These are phyloP conservation scores for Chironomus tentans DNA, from an alignment of 2,888 invertebrate species.

Conservation along the genomic window DNA sequence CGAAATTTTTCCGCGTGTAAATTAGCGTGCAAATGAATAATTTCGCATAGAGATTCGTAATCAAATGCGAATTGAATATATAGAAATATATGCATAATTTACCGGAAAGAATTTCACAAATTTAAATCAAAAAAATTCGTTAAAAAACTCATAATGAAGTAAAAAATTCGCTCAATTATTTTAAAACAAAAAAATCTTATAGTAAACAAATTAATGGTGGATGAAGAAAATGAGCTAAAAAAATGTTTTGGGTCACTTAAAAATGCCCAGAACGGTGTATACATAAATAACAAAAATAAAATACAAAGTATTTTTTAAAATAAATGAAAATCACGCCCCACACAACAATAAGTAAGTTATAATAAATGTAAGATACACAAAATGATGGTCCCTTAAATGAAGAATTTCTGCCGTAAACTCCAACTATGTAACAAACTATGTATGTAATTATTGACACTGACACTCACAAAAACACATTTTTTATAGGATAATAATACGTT, in stretches of 20 bases:
- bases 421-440: too few species aligned
- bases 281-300: not conserved
- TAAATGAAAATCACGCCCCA: not conserved
- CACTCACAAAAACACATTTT: too few species aligned
- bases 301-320: slow-evolving; percentile 4
- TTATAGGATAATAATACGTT: too few species aligned
- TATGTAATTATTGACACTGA: too few species aligned
- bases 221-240: not conserved
- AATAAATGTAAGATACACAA: too few species aligned
- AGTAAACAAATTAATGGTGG: not conserved
- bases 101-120: slow-evolving; percentile 23
- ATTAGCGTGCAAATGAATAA: not conserved
- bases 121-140: not conserved
- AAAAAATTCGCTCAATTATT: slow-evolving; percentile 23
- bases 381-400: too few species aligned
- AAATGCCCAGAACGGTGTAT: not conserved
- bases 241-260: not conserved
- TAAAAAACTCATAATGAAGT: not conserved
- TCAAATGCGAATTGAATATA: not conserved
- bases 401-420: too few species aligned
- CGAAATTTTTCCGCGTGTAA: slow-evolving; percentile 21
- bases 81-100: slow-evolving; percentile 13
- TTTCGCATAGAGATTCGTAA: not conserved
- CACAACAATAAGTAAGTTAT: too few species aligned
- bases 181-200: not conserved